These are phyloP conservation scores for Thymelicus lineola DNA, from an alignment of 2,888 invertebrate species.

Conservation along the genomic window DNA sequence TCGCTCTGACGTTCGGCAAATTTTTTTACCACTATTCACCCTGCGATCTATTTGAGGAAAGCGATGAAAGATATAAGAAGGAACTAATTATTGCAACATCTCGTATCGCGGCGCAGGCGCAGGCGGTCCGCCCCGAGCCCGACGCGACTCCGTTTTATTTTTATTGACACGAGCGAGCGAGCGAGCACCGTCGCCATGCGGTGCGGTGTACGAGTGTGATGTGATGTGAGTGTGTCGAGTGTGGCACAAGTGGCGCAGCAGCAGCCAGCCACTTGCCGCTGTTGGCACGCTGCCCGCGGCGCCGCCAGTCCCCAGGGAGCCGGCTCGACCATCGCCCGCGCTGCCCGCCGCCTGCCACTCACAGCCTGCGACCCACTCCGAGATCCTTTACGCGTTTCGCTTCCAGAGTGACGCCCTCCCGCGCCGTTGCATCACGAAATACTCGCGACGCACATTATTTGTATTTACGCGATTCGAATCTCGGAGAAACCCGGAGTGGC, in stretches of 20 bases:
- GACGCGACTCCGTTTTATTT: constrained; percentile 66
- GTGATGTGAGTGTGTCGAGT: constrained; percentile 31
- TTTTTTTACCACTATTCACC: constrained; percentile 51
- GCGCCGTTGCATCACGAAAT: constrained; percentile 44
- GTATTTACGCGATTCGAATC: constrained; percentile 58
- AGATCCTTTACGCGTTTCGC: constrained; percentile 19
- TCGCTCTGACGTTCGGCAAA: constrained; percentile 45
- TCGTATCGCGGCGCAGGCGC: constrained; percentile 13
- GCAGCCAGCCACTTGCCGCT: constrained; percentile 46
- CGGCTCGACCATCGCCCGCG: constrained; percentile 72
- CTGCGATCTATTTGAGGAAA: constrained; percentile 51
- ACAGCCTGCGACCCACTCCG: background rate
- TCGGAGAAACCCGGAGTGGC: constrained; percentile 54
- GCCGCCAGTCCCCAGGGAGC: constrained; percentile 75
- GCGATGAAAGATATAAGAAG: constrained; percentile 44
- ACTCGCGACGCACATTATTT: constrained; percentile 28
- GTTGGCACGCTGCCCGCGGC: constrained; percentile 76
- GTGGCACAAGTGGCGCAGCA: constrained; percentile 67
- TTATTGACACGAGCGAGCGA: constrained; percentile 59
- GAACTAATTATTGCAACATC: constrained; percentile 46
- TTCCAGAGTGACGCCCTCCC: constrained; percentile 18
- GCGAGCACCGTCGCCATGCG: constrained; percentile 42
- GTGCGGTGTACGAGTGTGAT: constrained; percentile 67
- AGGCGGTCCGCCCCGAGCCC: constrained; percentile 38
- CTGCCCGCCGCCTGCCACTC: constrained; percentile 44